Conservation (phyloP, 2,797 vertebrate genomes). For the Molossus alvarezi region DNA sequence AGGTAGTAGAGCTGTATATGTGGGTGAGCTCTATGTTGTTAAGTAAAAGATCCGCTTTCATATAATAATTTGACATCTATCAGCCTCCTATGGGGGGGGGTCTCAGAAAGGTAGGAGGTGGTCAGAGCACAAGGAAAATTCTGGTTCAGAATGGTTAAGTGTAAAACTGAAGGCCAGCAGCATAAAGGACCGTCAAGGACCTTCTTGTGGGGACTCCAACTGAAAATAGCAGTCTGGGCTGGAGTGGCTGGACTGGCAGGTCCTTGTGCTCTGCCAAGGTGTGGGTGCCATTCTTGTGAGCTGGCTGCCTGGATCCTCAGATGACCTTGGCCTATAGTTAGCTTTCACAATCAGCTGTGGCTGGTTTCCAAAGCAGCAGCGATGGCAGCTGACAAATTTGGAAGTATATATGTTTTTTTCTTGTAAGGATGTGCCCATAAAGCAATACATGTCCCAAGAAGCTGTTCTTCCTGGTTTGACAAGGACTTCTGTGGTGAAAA, state of each 20-base stretch:
- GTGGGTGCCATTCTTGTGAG: not conserved
- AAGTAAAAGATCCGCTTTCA: constrained; percentile 11
- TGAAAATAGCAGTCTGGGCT: constrained; percentile 70
- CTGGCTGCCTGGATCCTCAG: constrained; percentile 7
- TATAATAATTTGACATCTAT: not conserved
- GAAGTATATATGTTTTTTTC: constrained; percentile 67
- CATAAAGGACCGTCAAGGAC: constrained; percentile 62
- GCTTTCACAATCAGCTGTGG: constrained; percentile 42
- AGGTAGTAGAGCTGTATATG: not conserved
- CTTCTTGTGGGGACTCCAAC: constrained; percentile 18
- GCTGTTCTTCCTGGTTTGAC: constrained; percentile 16
- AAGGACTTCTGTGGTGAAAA: constrained; percentile 12
- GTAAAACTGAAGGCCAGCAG: not conserved
- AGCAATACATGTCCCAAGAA: constrained; percentile 45
- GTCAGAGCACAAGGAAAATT: not conserved
- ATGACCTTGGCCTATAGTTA: constrained; percentile 80
- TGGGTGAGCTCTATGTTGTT: not conserved
- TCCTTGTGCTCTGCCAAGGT: not conserved
- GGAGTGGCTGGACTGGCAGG: not conserved
- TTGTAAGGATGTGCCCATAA: constrained; percentile 54
- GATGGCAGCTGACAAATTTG: constrained; percentile 45
- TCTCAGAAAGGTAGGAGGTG: not conserved
- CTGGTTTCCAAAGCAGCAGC: constrained; percentile 54
- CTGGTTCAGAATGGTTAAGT: not conserved
- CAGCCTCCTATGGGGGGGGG: not conserved